phyloP scores from a whole-genome alignment of 2,797 vertebrate species.

The Gymnothorax reevesii region DNA sequence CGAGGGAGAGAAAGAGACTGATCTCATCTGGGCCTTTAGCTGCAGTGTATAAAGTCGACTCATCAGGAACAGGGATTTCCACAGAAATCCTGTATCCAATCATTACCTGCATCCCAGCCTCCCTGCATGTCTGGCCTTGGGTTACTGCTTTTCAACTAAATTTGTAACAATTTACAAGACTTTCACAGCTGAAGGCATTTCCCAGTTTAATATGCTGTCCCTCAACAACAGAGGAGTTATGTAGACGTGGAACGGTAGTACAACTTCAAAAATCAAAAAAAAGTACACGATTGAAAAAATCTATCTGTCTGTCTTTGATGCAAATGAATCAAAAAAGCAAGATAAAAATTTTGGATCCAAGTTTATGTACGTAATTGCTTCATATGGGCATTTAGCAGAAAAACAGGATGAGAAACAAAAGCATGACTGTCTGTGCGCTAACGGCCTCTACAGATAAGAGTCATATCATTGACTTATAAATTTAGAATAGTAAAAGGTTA shows the following conservation, averaged over 20 bases:
- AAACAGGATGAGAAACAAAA: neutral
- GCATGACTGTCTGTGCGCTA: too few relatives aligned
- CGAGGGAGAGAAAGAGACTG: neutral
- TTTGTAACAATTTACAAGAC: neutral
- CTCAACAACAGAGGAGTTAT: neutral
- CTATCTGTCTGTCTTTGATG: neutral
- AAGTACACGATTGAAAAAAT: neutral
- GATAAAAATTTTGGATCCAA: neutral
- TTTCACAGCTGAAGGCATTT: neutral
- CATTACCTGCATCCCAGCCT: neutral
- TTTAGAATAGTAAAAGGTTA: too few relatives aligned
- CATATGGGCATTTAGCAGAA: neutral
- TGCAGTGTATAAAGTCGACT: neutral
- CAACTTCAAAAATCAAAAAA: neutral
- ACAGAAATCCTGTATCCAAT: neutral
- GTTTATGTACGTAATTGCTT: neutral
- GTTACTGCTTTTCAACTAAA: neutral
- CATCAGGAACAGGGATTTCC: neutral
- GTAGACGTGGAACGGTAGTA: neutral
- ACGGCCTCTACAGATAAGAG: too few relatives aligned
- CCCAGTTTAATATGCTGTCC: neutral
- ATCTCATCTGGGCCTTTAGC: neutral
- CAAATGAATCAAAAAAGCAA: neutral
- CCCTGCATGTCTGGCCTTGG: neutral
- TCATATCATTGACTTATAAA: too few relatives aligned